Conservation (phyloP, 1,140 invertebrate genomes). For the Tetragnatha versicolor region DNA sequence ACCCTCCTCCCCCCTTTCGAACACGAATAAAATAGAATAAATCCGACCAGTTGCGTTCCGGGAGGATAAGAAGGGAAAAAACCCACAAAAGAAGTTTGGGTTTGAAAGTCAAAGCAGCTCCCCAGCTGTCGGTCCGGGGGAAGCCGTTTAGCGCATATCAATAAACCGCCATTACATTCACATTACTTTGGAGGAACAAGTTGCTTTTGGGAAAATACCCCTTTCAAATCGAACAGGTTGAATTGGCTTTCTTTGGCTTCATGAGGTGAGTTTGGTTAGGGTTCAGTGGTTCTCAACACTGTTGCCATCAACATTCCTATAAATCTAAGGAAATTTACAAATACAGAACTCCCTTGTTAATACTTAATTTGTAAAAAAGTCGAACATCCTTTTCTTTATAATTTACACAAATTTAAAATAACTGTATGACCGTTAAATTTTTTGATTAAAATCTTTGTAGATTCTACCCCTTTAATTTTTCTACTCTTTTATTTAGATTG, state of each 20-base stretch:
- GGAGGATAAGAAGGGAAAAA: neutral
- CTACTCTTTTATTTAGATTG: too few species aligned
- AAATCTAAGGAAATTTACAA: too few species aligned
- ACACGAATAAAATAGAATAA: neutral
- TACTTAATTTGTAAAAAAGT: too few species aligned
- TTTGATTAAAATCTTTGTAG: too few species aligned
- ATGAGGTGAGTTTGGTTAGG: too few species aligned
- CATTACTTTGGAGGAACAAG: slow-evolving; percentile 4
- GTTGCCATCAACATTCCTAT: too few species aligned
- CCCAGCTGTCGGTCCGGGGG: slow-evolving; percentile 8
- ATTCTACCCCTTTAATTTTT: too few species aligned
- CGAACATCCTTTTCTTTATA: too few species aligned
- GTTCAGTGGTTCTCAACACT: too few species aligned
- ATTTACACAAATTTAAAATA: too few species aligned
- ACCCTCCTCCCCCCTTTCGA: neutral
- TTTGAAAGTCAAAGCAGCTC: slow-evolving; percentile 38
- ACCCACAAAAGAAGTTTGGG: slow-evolving; percentile 4
- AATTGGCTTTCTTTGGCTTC: slow-evolving; percentile 24
- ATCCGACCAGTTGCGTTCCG: slow-evolving; percentile 30
- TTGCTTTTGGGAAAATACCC: neutral
- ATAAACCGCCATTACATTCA: slow-evolving; percentile 41
- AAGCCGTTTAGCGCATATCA: slow-evolving; percentile 24
- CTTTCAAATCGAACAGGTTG: slow-evolving; percentile 34
- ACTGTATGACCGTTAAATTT: too few species aligned
- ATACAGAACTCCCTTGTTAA: too few species aligned